phyloP scores from a whole-genome alignment of 2,797 vertebrate species.

The Phataginus tricuspis region DNA sequence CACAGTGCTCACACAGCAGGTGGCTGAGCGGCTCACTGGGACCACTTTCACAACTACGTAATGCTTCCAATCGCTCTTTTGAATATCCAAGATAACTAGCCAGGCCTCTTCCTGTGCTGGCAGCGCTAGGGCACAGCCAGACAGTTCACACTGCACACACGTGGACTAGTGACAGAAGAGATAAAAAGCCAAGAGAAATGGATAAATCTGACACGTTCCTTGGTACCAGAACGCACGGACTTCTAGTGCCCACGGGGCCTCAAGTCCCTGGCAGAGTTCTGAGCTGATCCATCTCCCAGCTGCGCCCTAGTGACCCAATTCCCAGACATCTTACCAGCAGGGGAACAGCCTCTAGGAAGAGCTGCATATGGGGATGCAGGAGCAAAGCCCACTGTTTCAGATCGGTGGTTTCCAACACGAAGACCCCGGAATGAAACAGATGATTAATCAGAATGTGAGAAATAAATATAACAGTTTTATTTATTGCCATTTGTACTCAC shows the following conservation, averaged over 20 bases:
- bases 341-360: neutral
- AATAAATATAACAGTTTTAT: neutral
- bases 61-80: neutral
- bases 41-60: neutral
- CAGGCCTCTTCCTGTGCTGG: neutral
- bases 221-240: neutral
- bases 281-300: neutral
- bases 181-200: neutral
- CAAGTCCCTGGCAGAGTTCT: neutral
- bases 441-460: neutral
- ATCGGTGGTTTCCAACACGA: neutral
- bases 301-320: too few relatives aligned
- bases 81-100: neutral
- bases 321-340: neutral
- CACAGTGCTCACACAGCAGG: too few relatives aligned
- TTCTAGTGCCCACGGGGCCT: neutral
- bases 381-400: neutral
- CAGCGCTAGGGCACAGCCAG: fast-evolving
- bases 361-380: too few relatives aligned
- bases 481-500: neutral
- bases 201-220: neutral
- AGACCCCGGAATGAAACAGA: neutral
- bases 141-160: neutral
- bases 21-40: neutral
- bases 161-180: neutral